Base-by-base conservation (phyloP, 2,113 vertebrate genomes). In the Rhineura floridana region DNA sequence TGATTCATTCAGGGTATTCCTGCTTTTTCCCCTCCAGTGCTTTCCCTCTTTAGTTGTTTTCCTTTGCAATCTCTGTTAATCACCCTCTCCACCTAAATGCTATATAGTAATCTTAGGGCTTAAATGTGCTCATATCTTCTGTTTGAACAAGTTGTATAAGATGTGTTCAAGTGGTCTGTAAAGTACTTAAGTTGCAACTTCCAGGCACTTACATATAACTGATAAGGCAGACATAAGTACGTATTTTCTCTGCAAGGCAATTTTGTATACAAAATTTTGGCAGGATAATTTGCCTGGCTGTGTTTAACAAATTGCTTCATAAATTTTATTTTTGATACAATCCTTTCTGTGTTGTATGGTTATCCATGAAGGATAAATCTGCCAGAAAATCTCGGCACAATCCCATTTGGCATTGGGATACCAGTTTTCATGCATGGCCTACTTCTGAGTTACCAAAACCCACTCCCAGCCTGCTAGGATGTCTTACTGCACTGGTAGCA, bases 101-200 rank as follows among this genome's bases (percentile, higher is more conserved):
- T 89, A 92, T 83, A 81, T 80, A 76, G 39, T 65, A 65, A 73
- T 82, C 75, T 44, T 17, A 85, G 72, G 65, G 50, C 15, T 88
- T 83, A 25, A 44, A 85, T 94, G 90, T 90, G 88, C 93, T 90
- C 63, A 23, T 9, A 13, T 79, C 44, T 11, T 84, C 65, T 85
- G 91, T 90, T 87, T 89, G 80, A 39, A 86, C 83, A 91, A 85
- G 84, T 62, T 52, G 88, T 59, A 42, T 25, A 86, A 87, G 85
- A 46, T 62, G n/a, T 9, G 50, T 19, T 91, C 2, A 67, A 89
- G 48, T n/a, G 86, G 65, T 69, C 81, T 84, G 3, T 70, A 62
- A 90, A 28, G 46, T 46, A 83, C 50, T 44, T 76, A 42, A 65
- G 85, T 39, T 7, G 84, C 83, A 46, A 42, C 85, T 77, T 88